Percentiles rank a stretch among this genome's conserved stretches.
Evolutionary conservation across 2,888 invertebrate species (phyloP).

Genomic region (Drosophila diplacantha): DNA sequence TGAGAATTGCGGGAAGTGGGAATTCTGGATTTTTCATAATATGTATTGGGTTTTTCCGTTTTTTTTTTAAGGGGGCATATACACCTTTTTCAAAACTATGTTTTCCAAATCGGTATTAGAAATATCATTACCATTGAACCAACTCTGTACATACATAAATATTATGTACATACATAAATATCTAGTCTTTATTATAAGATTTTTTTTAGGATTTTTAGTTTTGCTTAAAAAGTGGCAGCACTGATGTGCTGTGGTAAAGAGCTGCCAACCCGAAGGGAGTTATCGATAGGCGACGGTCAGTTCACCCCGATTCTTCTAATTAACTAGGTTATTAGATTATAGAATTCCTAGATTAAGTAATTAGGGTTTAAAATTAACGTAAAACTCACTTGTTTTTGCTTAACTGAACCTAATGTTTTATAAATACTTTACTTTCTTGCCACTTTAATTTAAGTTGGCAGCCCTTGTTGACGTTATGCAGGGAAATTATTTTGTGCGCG

Average conservation of each 20-base stretch:
- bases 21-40: no score
- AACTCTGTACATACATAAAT: no score
- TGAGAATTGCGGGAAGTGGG: no score
- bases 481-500: slow-evolving; percentile 40
- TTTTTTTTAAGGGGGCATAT: no score
- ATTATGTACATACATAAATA: no score
- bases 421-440: neutral
- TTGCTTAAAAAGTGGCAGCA: no score
- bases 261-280: slow-evolving; percentile 3
- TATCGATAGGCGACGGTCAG: slow-evolving; percentile 17
- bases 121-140: no score
- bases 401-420: neutral
- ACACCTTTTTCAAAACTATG: no score
- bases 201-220: no score
- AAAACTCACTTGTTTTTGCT: slow-evolving; percentile 1
- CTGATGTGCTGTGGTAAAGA: slow-evolving; percentile 54
- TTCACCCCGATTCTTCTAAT: neutral
- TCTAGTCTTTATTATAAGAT: no score
- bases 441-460: slow-evolving; percentile 17
- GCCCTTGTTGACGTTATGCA: slow-evolving; percentile 33
- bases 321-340: neutral
- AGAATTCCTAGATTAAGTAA: neutral
- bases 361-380: neutral
- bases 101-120: no score
- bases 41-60: no score